These are phyloP conservation scores for Halichoerus grypus DNA, from an alignment of 2,113 vertebrate genomes.

Conservation along the genomic window DNA sequence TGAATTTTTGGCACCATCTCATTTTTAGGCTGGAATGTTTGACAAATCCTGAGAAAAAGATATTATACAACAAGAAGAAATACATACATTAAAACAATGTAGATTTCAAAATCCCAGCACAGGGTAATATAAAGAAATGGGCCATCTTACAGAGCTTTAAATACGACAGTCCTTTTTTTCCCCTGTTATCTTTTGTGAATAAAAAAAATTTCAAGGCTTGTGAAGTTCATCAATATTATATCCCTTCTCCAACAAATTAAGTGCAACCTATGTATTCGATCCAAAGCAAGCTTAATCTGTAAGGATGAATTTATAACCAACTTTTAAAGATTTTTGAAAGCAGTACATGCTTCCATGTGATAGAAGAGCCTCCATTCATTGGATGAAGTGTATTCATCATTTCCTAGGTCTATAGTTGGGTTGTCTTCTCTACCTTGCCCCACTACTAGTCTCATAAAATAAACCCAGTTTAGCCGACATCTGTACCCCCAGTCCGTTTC, in stretches of 20 bases:
- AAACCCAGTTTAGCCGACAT: background rate
- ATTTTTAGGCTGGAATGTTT: slow-evolving; percentile 45
- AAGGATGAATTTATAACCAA: background rate
- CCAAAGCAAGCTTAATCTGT: background rate
- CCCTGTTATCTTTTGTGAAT: background rate
- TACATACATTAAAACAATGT: background rate
- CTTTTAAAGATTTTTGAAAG: background rate
- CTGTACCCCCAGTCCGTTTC: background rate
- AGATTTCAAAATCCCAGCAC: background rate
- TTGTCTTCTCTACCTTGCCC: background rate
- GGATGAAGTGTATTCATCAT: background rate
- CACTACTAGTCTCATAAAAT: background rate
- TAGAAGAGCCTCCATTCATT: background rate
- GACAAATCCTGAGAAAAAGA: background rate
- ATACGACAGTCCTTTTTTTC: background rate
- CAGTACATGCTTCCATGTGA: background rate
- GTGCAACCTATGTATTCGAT: background rate
- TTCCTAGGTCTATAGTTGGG: background rate
- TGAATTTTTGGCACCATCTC: slow-evolving; percentile 26
- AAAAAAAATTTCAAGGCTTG: background rate
- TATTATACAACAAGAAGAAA: background rate
- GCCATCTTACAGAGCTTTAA: background rate
- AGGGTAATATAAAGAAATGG: background rate
- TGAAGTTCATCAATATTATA: background rate
- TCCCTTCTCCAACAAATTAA: background rate